phyloP scores from a whole-genome alignment of 2,113 vertebrate species.

The Psilopsiagon aurifrons region DNA sequence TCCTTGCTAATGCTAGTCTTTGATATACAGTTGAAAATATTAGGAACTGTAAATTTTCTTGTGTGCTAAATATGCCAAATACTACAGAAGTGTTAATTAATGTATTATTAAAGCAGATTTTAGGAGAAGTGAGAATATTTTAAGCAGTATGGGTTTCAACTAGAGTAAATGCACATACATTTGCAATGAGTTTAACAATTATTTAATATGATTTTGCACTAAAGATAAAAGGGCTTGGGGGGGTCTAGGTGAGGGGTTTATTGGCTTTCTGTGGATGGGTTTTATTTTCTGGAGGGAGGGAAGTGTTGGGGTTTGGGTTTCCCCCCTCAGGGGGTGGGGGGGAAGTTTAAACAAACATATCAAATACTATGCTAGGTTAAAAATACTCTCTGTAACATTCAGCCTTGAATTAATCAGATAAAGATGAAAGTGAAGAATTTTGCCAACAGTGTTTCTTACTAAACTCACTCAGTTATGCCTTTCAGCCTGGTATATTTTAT shows the following conservation, averaged over 20 bases:
- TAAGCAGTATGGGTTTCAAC: slow-evolving; percentile 18
- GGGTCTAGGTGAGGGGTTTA: neutral
- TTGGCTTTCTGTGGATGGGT: neutral
- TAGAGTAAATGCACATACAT: neutral
- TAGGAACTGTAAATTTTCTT: slow-evolving; percentile 72
- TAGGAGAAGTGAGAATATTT: slow-evolving; percentile 43
- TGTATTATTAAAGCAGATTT: slow-evolving; percentile 70
- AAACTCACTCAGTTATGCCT: slow-evolving; percentile 75
- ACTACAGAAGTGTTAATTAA: slow-evolving; percentile 74
- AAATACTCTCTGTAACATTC: slow-evolving; percentile 68
- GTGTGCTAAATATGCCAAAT: slow-evolving; percentile 68
- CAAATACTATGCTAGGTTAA: slow-evolving; percentile 47
- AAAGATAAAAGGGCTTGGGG: neutral
- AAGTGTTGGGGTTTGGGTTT: neutral
- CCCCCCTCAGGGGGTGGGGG: neutral
- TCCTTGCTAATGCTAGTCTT: slow-evolving; percentile 28
- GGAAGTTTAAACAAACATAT: slow-evolving; percentile 39
- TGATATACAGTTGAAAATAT: slow-evolving; percentile 71
- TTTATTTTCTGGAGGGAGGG: neutral
- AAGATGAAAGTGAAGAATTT: slow-evolving; percentile 80
- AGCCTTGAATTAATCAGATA: slow-evolving; percentile 79
- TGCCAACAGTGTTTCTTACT: slow-evolving; percentile 75
- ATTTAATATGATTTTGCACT: neutral
- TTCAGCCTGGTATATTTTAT: slow-evolving; percentile 72
- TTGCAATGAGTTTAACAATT: neutral